Percentiles rank a stretch among this genome's conserved stretches.
Evolutionary conservation across 2,797 vertebrate species (phyloP).

Genomic region (Phrynocephalus vlangalii): DNA sequence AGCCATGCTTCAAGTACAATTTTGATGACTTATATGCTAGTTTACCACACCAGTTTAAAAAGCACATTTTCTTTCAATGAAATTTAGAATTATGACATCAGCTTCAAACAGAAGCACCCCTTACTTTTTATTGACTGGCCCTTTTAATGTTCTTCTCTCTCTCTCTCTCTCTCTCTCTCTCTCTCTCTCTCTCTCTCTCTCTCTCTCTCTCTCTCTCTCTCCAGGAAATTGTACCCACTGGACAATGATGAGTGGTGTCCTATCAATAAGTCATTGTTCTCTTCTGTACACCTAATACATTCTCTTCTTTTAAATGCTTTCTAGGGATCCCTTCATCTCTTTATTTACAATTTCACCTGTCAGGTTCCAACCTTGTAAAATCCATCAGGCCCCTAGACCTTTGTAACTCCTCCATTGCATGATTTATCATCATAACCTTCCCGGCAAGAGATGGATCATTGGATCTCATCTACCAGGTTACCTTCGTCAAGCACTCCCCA

Average conservation of each 20-base stretch:
- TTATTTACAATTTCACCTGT: not conserved
- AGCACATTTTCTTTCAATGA: not conserved
- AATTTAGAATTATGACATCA: conserved; percentile 1
- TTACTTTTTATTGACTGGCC: not conserved
- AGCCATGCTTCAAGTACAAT: not conserved
- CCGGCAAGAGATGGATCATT: not conserved
- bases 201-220: not conserved
- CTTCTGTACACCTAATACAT: not conserved
- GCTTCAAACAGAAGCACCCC: not conserved
- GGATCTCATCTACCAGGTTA: not conserved
- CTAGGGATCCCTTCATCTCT: not conserved
- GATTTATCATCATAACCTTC: not conserved
- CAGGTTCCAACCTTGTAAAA: not conserved
- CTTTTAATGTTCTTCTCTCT: not conserved
- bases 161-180: too few species aligned
- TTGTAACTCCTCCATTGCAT: conserved; percentile 3
- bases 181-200: not conserved
- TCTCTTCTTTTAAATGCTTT: conserved; percentile 3
- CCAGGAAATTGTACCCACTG: conserved; percentile 14
- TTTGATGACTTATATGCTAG: not conserved
- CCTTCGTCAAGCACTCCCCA: not conserved
- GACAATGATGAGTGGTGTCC: not conserved
- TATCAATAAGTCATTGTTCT: not conserved
- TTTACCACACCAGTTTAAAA: not conserved
- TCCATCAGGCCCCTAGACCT: not conserved